These are phyloP conservation scores for Nymphalis io DNA, from an alignment of 1,140 invertebrate species.

Conservation along the genomic window DNA sequence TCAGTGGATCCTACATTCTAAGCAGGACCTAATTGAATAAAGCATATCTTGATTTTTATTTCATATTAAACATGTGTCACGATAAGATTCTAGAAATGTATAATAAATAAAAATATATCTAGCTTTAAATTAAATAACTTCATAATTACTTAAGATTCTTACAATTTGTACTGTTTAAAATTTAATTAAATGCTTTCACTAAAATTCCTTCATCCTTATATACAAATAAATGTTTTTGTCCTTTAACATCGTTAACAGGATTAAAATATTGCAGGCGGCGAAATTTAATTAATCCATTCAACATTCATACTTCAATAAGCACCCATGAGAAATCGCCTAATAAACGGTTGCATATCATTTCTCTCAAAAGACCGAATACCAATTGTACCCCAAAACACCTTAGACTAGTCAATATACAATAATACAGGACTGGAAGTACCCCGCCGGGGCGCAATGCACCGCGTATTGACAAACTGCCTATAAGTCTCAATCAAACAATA, in stretches of 20 bases:
- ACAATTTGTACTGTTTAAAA: not conserved
- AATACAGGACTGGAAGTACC: conserved; percentile 47
- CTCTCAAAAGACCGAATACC: conserved; percentile 65
- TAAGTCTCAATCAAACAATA: conserved; percentile 74
- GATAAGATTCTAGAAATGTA: no score
- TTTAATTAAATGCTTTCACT: not conserved
- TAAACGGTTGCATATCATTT: conserved; percentile 76
- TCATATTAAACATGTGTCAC: no score
- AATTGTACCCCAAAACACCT: conserved; percentile 49
- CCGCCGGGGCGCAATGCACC: conserved; percentile 51
- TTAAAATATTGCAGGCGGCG: not conserved
- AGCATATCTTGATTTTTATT: no score
- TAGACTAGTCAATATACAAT: conserved; percentile 32
- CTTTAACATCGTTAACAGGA: not conserved
- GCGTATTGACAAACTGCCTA: conserved; percentile 76
- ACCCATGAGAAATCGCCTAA: conserved; percentile 70
- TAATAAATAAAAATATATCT: no score
- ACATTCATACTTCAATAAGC: conserved; percentile 20
- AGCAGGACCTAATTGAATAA: no score
- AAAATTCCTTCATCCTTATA: not conserved
- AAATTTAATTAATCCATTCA: conserved; percentile 20
- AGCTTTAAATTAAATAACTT: no score
- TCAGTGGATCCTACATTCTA: no score
- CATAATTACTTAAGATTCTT: no score
- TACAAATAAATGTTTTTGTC: not conserved